Evolutionary conservation across 2,113 vertebrate species (phyloP).

Genomic region (pig (Sus scrofa)): T2T-Sscrofa CM000816.6:77407001-77407500

Average conservation of each 20-base stretch:
- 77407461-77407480: background rate
- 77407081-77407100: constrained; percentile 43
- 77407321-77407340: background rate
- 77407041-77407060: background rate
- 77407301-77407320: background rate
- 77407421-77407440: constrained; percentile 41
- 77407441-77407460: background rate
- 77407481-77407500: background rate
- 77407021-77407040: background rate
- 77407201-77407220: background rate
- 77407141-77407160: constrained; percentile 22
- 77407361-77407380: background rate
- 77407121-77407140: background rate
- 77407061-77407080: constrained; percentile 31
- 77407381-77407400: background rate
- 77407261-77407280: background rate
- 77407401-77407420: background rate
- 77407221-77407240: background rate
- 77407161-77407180: constrained; percentile 22
- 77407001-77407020: background rate
- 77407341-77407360: background rate
- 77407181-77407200: background rate
- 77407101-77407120: constrained; percentile 23
- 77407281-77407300: background rate
- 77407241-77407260: constrained; percentile 28